Base-by-base conservation (phyloP, 2,113 vertebrate species). In the Rhodinocichla rosea region DNA sequence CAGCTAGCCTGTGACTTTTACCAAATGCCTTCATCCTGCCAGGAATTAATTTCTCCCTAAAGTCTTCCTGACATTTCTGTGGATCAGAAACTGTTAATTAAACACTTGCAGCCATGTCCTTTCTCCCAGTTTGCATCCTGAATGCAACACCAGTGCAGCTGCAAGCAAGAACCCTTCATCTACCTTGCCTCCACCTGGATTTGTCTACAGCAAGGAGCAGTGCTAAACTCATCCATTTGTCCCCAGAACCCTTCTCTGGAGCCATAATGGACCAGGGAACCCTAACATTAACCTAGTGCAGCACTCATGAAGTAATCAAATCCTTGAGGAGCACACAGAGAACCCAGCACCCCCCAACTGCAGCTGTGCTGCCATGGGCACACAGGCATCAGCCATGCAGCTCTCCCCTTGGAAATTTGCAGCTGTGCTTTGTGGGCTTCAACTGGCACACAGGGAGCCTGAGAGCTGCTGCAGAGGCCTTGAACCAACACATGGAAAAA, bases 31-130 rank as follows among this genome's bases (percentile, higher is more conserved):
- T 87, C 45, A 39, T 76, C 70, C 62, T 79, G 45, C 12, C 44
- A 83, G 70, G 70, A 79, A 79, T 62, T 94, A 64, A 86, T 74
- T 74, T 59, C 50, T 95, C 90, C 79, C 75, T 86, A 39, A 80
- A 60, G 63, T 27, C 28, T 55, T 76, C 22, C 63, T 83, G 79
- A 91, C 60, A 80, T 83, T 94, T 92, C 62, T 13, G 12, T 24
- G 14, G 27, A 73, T 65, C 45, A 79, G 75, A 62, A 93, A 65
- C 50, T 17, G 17, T 35, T 94, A 57, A 75, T 55, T 47, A 80
- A 88, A 82, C 15, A 14, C 53, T 90, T 83, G 32, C 68, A 83
- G 42, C 17, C 15, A 2, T 55, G 33, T 74, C 63, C 24, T 22
- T 70, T 55, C 35, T 82, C 44, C 27, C 1, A 1, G 0, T 47